Conservation (phyloP, 2,888 invertebrate genomes). For the Podotricha telesiphe region DNA sequence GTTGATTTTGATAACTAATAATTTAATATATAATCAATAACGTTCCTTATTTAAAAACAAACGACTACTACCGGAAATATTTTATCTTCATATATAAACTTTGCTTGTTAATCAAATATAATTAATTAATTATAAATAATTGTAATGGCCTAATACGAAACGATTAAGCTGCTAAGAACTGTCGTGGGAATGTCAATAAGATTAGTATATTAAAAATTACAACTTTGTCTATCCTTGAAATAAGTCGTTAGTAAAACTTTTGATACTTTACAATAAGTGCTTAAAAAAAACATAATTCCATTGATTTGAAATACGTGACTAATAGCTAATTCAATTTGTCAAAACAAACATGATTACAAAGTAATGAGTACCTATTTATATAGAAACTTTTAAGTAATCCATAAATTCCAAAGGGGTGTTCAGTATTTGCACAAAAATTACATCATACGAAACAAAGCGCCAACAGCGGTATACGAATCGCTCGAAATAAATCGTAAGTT, state of each 20-base stretch:
- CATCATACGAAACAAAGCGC: constrained; percentile 2
- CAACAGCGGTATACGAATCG: constrained; percentile 46
- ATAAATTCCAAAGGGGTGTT: not conserved
- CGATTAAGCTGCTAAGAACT: constrained; percentile 23
- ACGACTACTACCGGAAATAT: constrained; percentile 46
- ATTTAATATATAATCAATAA: constrained; percentile 37
- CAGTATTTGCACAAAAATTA: not conserved
- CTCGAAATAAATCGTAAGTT: constrained; percentile 72
- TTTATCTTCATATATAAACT: constrained; percentile 39
- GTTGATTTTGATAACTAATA: not conserved
- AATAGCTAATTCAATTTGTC: not conserved
- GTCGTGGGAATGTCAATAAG: constrained; percentile 32
- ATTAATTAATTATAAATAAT: constrained; percentile 28
- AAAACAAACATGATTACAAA: not conserved
- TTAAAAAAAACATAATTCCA: too few relatives aligned
- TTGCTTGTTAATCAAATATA: constrained; percentile 5
- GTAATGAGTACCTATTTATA: not conserved
- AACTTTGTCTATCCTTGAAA: not conserved
- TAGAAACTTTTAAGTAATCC: not conserved
- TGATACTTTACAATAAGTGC: too few relatives aligned
- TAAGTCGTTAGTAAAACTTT: too few relatives aligned
- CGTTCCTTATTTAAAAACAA: constrained; percentile 48
- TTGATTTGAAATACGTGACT: too few relatives aligned
- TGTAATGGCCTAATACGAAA: constrained; percentile 22
- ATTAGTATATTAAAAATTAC: not conserved